Conservation (phyloP, 1,140 invertebrate species). For the Danaus plexippus region DNA sequence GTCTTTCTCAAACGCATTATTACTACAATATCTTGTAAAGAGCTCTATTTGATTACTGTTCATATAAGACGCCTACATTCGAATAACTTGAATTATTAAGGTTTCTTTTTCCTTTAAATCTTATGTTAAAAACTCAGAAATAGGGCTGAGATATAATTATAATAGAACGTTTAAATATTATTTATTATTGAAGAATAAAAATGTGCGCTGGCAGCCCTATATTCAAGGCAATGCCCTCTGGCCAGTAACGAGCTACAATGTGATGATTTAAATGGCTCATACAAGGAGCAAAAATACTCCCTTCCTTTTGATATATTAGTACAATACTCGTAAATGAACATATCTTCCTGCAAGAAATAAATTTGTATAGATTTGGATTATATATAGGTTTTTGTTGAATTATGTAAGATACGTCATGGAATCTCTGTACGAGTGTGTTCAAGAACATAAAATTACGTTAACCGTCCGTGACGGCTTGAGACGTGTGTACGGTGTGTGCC, state of each 20-base stretch:
- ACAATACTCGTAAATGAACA: slow-evolving; percentile 25
- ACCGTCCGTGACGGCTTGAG: slow-evolving; percentile 16
- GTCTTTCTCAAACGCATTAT: no score
- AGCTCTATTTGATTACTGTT: no score
- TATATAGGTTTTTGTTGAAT: neutral
- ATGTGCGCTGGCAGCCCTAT: slow-evolving; percentile 35
- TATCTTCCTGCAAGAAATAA: slow-evolving; percentile 19
- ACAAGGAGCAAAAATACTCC: slow-evolving; percentile 59
- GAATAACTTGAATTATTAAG: no score
- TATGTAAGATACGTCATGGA: slow-evolving; percentile 4
- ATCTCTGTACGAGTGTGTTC: slow-evolving; percentile 19
- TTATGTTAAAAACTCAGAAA: no score
- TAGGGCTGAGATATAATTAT: no score
- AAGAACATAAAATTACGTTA: slow-evolving; percentile 22
- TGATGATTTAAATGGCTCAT: slow-evolving; percentile 59
- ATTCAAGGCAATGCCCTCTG: slow-evolving; percentile 56
- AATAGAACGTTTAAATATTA: no score
- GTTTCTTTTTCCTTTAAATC: no score
- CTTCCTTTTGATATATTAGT: slow-evolving; percentile 50
- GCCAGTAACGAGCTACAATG: slow-evolving; percentile 50
- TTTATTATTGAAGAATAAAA: neutral
- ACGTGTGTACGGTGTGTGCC: slow-evolving; percentile 10
- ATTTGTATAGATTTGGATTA: neutral
- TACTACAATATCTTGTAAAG: no score
- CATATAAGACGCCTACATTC: no score